Base-by-base conservation (phyloP, 2,113 vertebrate species). In the Ceyx margarethae region DNA sequence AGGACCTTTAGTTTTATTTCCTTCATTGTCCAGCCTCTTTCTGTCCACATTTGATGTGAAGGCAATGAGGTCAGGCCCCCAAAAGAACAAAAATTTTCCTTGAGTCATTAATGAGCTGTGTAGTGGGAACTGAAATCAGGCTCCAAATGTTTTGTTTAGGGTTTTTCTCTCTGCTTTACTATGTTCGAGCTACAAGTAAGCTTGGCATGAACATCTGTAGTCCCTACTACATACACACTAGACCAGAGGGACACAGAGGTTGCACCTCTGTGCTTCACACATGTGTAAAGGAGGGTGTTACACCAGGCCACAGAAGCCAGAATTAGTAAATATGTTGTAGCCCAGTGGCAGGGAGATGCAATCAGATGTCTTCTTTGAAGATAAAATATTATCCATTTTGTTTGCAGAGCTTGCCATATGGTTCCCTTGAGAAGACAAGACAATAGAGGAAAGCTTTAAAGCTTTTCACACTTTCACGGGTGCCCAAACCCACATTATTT, bases 281-380 rank as follows among this genome's bases (percentile, higher is more conserved):
- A 28, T 0, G 1, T 26, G 60, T 46, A 73, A 82, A 80, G 7
- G 51, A 50, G 37, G 56, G 40, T 2, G 13, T 25, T 53, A 26
- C 50, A 26, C 28, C 15, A 31, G 33, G 21, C 42, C 82, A 82
- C 60, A 82, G 71, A 50, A 65, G 79, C n/a, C 21, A 76, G 54
- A 53, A 54, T 58, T 51, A 3, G 2, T 46, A 84, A 89, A 87
- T 62, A 66, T 5, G 17, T 60, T 46, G 31, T 10, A 85, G 87
- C 50, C 66, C 67, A 66, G 64, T 67, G 68, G 21, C 1, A 87
- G 64, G 79, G 67, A 94, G 67, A 76, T n/a, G 26, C 64, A 79
- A 87, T 80, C 62, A 87, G 46, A 68, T 60, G 60, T 60, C 85
- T 89, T 76, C 82, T 96, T 95, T 77, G 75, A 91, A 91, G 20